Percentiles rank a stretch among this genome's conserved stretches.
Conservation (phyloP, 2,888 invertebrate species). For the Cylloceria caligata region DNA sequence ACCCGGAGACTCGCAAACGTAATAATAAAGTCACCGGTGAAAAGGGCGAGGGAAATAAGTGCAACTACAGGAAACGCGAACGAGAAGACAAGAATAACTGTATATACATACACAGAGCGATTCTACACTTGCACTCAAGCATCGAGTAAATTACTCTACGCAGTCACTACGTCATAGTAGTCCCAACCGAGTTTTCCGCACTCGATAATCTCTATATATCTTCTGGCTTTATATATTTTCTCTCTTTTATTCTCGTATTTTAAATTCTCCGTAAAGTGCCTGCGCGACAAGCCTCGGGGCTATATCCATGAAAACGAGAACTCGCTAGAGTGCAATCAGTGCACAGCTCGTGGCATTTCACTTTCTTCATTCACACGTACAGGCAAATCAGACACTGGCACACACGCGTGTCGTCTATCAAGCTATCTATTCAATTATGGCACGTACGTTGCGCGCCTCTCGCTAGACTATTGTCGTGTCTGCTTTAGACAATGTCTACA, state of each 20-base stretch:
- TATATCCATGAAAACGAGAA: neutral
- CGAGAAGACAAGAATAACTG: neutral
- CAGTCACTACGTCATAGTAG: neutral
- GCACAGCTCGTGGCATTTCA: conserved; percentile 18
- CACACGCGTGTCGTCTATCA: conserved; percentile 17
- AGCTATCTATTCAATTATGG: conserved; percentile 39
- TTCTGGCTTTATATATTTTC: neutral
- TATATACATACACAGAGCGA: too few species aligned
- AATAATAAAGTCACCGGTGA: neutral
- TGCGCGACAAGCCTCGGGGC: neutral
- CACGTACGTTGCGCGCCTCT: neutral
- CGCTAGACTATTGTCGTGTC: conserved; percentile 6
- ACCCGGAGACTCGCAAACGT: neutral
- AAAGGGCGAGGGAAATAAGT: conserved; percentile 21
- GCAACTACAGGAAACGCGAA: conserved; percentile 6
- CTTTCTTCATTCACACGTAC: conserved; percentile 30
- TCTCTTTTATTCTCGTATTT: neutral
- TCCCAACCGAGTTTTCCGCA: neutral
- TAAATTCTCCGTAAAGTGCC: neutral
- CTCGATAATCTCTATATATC: conserved; percentile 8
- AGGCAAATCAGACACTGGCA: neutral
- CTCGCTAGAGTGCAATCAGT: conserved; percentile 26
- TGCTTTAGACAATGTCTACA: neutral
- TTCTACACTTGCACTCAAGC: neutral
- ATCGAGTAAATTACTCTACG: neutral